These are phyloP conservation scores for Onychomys arenicola DNA, from an alignment of 2,797 vertebrate species.

Conservation along the genomic window DNA sequence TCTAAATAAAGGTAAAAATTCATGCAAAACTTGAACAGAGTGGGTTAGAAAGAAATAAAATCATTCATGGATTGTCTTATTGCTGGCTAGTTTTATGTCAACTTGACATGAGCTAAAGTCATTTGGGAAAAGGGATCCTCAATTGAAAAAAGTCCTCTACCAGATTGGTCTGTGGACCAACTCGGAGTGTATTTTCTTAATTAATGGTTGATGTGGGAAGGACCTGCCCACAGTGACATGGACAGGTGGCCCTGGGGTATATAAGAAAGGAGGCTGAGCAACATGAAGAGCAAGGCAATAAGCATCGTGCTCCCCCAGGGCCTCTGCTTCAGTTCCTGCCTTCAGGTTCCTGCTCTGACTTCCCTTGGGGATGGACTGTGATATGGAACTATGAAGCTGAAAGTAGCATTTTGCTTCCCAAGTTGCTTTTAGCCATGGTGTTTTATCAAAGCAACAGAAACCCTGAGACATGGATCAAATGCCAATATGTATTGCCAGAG, in stretches of 20 bases:
- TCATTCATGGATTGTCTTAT: not conserved
- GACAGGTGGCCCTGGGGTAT: not conserved
- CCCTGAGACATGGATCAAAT: not conserved
- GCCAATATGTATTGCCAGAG: not conserved
- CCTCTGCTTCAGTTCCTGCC: not conserved
- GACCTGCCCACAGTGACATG: not conserved
- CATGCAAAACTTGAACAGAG: not conserved
- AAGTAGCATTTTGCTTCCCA: not conserved
- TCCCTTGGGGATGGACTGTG: too few relatives aligned
- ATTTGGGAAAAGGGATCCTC: not conserved
- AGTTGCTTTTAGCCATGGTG: not conserved
- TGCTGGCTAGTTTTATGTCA: too few relatives aligned
- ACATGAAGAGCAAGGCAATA: not conserved
- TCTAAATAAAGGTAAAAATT: constrained; percentile 43
- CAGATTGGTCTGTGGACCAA: not conserved
- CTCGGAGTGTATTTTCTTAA: not conserved
- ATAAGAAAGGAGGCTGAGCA: not conserved
- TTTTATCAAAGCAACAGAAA: not conserved
- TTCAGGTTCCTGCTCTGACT: not conserved
- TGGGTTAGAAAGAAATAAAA: constrained; percentile 42
- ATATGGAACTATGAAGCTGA: not conserved
- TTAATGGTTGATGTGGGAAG: not conserved
- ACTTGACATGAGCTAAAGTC: not conserved
- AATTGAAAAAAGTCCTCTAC: not conserved
- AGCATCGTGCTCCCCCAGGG: too few relatives aligned